phyloP scores from a whole-genome alignment of 2,888 invertebrate genomes.

The Cheilosia scutellata region DNA sequence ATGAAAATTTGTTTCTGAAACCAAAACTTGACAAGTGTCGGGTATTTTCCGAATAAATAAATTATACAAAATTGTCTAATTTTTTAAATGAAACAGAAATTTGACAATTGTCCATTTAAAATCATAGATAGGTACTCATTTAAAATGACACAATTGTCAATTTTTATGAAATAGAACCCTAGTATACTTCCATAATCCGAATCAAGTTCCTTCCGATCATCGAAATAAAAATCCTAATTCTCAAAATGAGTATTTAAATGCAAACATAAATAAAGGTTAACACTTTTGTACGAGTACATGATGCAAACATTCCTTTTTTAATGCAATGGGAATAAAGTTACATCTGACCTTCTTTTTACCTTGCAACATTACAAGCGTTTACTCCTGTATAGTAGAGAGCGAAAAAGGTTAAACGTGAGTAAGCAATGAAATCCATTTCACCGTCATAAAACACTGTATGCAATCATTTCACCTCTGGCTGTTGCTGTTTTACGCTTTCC shows the following conservation, averaged over 20 bases:
- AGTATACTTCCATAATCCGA: too few relatives aligned
- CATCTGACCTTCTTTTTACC: slow-evolving; percentile 54
- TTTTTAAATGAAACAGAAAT: too few relatives aligned
- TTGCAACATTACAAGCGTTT: slow-evolving; percentile 18
- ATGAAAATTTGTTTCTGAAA: too few relatives aligned
- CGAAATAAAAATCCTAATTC: slow-evolving; percentile 11
- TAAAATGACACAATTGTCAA: too few relatives aligned
- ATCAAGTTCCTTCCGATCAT: not conserved
- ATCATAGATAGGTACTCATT: too few relatives aligned
- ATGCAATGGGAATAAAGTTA: slow-evolving; percentile 47
- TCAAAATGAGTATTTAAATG: slow-evolving; percentile 36
- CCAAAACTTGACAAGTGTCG: too few relatives aligned
- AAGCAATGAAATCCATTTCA: slow-evolving; percentile 53
- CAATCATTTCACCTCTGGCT: slow-evolving; percentile 67
- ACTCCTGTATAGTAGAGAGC: slow-evolving; percentile 1
- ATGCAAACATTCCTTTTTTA: slow-evolving; percentile 36
- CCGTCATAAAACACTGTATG: slow-evolving; percentile 59
- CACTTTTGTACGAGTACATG: slow-evolving; percentile 35
- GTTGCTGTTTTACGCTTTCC: slow-evolving; percentile 60
- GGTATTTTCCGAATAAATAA: too few relatives aligned
- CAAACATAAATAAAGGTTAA: slow-evolving; percentile 42
- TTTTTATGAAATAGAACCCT: too few relatives aligned
- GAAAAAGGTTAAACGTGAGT: slow-evolving; percentile 50
- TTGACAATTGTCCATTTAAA: too few relatives aligned
- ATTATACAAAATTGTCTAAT: too few relatives aligned